A percentile compares a stretch with the other conserved stretches of the same genome.
These are phyloP conservation scores for Agonopterix arenella DNA, from an alignment of 2,888 invertebrate species.

Conservation along the genomic window DNA sequence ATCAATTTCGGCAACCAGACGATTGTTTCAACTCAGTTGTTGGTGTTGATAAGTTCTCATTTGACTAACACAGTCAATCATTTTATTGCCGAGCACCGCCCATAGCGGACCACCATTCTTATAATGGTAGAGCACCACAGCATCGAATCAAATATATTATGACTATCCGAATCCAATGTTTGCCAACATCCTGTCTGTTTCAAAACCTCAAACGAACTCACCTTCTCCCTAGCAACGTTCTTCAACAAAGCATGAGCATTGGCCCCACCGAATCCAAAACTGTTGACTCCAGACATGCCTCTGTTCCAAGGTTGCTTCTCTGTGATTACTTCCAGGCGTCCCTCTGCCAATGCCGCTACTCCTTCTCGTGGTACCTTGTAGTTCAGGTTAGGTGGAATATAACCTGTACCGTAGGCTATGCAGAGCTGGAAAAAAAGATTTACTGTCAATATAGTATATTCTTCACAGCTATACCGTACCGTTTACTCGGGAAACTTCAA, in stretches of 20 bases:
- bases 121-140: no score
- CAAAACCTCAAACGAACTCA: neutral
- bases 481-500: no score
- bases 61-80: no score
- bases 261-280: slow-evolving; percentile 91
- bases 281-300: slow-evolving; percentile 86
- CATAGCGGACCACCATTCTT: no score
- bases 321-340: slow-evolving; percentile 80
- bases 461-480: no score
- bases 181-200: no score
- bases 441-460: no score
- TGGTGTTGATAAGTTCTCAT: no score
- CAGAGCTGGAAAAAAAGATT: slow-evolving; percentile 56
- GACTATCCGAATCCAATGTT: no score
- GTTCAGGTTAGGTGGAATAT: slow-evolving; percentile 87
- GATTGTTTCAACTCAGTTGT: no score
- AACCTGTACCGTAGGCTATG: slow-evolving; percentile 83
- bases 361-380: slow-evolving; percentile 74
- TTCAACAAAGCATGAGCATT: slow-evolving; percentile 81
- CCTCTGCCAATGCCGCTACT: slow-evolving; percentile 73
- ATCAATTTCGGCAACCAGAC: neutral
- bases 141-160: no score
- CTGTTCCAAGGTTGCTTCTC: slow-evolving; percentile 80
- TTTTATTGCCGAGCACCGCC: no score
- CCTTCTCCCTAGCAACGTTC: slow-evolving; percentile 65